A percentile compares a stretch with the other conserved stretches of the same genome.
These are phyloP conservation scores for Oscheius sp. DNA, from an alignment of 1,140 invertebrate genomes.

Conservation along the genomic window DNA sequence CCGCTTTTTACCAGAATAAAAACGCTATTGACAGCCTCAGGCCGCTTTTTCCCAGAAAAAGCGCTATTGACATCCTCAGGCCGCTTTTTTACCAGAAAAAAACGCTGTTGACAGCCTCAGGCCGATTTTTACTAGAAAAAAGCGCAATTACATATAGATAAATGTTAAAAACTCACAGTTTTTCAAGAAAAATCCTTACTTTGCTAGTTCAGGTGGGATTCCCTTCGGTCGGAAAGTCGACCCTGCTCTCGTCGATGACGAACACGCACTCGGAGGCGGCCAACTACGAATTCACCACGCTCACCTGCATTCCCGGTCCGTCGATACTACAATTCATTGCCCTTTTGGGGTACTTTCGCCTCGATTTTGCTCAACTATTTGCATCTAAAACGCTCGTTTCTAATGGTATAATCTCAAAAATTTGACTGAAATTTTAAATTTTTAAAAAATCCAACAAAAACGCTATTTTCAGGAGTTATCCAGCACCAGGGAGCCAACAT, in stretches of 20 bases:
- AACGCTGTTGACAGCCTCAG: no score
- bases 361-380: no score
- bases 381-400: neutral
- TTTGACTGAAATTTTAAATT: neutral
- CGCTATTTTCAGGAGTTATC: constrained; percentile 69
- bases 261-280: constrained; percentile 92
- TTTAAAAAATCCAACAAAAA: neutral
- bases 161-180: neutral
- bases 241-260: constrained; percentile 84
- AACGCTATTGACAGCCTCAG: no score
- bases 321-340: no score
- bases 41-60: no score
- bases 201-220: constrained; percentile 48
- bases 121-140: no score
- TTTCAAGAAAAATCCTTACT: no score
- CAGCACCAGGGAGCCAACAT: constrained; percentile 80
- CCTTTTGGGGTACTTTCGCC: no score
- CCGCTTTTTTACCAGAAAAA: no score
- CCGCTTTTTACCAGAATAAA: no score
- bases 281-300: constrained; percentile 96
- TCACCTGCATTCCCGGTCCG: constrained; percentile 98
- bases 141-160: neutral
- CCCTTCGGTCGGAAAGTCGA: constrained; percentile 75
- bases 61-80: no score
- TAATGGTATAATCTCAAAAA: neutral